Evolutionary conservation across 2,113 vertebrate genomes (phyloP).

Genomic region (Coptodon rendalli): DNA sequence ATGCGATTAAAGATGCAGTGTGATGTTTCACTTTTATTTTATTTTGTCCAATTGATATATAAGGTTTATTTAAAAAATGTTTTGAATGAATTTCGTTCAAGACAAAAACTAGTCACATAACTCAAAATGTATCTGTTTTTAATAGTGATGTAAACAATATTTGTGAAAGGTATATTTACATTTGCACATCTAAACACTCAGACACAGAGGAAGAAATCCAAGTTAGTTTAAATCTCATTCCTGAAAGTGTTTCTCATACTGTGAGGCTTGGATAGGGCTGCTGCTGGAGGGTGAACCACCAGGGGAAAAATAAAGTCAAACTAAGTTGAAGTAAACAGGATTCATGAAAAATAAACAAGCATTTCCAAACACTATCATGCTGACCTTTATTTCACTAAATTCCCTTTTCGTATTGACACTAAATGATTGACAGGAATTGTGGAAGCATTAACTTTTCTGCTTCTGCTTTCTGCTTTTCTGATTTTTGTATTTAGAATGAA

Average conservation of each 20-base stretch:
- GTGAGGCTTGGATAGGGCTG: rapidly evolving
- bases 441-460: background rate
- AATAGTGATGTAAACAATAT: background rate
- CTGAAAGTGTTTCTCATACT: background rate
- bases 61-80: rapidly evolving
- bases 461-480: background rate
- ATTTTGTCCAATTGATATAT: background rate
- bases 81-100: background rate
- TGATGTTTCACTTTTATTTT: background rate
- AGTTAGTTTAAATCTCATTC: background rate
- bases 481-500: background rate
- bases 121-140: background rate
- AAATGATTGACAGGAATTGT: background rate
- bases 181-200: background rate
- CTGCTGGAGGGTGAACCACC: background rate
- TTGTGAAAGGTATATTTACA: background rate
- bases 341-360: background rate
- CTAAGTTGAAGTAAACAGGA: background rate
- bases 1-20: background rate
- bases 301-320: background rate
- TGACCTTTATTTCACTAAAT: background rate
- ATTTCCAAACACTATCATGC: background rate
- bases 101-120: background rate
- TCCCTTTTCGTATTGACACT: background rate
- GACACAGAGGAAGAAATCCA: background rate